These are phyloP conservation scores for Microctenopoma stevenorrisi DNA, from an alignment of 2,797 vertebrate genomes.

Conservation along the genomic window DNA sequence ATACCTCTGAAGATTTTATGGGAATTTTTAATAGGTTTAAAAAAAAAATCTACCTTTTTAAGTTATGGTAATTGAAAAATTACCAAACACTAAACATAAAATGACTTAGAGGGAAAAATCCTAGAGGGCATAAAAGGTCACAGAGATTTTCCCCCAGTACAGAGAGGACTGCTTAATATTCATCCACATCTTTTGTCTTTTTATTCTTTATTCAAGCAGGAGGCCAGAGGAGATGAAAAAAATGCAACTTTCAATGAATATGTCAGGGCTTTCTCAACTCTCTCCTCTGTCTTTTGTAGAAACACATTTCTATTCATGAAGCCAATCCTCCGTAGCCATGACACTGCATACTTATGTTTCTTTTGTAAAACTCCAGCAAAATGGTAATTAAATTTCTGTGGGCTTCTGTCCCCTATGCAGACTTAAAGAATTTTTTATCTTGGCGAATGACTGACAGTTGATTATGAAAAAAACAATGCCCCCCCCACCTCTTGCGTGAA, in stretches of 20 bases:
- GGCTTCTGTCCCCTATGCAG: constrained; percentile 63
- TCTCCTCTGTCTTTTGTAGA: constrained; percentile 69
- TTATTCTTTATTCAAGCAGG: constrained; percentile 61
- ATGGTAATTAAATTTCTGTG: constrained; percentile 77
- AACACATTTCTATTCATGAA: constrained; percentile 79
- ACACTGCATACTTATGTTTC: constrained; percentile 72
- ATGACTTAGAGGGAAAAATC: constrained; percentile 2
- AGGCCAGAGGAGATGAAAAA: constrained; percentile 64
- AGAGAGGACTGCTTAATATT: constrained; percentile 55
- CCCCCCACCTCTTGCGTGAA: constrained; percentile 33
- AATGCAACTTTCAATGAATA: constrained; percentile 69
- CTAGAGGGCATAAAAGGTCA: constrained; percentile 44
- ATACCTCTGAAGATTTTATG: constrained; percentile 11
- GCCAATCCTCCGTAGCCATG: constrained; percentile 68
- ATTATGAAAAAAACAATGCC: constrained; percentile 65
- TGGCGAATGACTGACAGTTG: constrained; percentile 76
- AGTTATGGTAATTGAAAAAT: constrained; percentile 36
- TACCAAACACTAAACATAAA: constrained; percentile 25
- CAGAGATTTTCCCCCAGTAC: constrained; percentile 24
- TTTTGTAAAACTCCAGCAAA: constrained; percentile 71
- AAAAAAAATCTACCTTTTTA: constrained; percentile 9
- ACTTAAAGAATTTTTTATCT: constrained; percentile 79
- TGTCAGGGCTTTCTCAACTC: constrained; percentile 73
- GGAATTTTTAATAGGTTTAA: constrained; percentile 1
- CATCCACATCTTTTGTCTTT: constrained; percentile 61